Conservation (phyloP, 2,113 vertebrate genomes). For the Tachuris rubrigastra region DNA sequence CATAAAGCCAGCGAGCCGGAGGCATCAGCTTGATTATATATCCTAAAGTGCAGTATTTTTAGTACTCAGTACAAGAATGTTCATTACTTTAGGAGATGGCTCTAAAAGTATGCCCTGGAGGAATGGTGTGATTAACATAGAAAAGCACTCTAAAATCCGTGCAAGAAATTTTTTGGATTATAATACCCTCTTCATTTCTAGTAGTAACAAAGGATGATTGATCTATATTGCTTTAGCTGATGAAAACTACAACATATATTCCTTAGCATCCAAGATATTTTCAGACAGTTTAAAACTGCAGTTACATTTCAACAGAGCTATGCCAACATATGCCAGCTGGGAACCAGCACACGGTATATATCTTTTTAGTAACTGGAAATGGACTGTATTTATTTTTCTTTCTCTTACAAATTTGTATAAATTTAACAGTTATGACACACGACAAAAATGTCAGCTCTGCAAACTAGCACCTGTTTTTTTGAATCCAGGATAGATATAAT, state of each 20-base stretch:
- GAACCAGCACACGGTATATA: neutral
- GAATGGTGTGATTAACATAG: conserved; percentile 21
- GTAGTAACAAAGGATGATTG: conserved; percentile 37
- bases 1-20: neutral
- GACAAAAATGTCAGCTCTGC: neutral
- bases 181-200: conserved; percentile 17
- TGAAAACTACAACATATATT: neutral
- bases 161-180: conserved; percentile 26
- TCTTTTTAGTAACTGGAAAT: conserved; percentile 16
- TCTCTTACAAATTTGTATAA: neutral
- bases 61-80: neutral
- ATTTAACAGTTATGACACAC: neutral
- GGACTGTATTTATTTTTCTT: neutral
- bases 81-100: conserved; percentile 30
- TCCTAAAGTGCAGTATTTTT: conserved; percentile 1
- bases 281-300: conserved; percentile 21
- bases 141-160: conserved; percentile 23
- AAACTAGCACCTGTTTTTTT: neutral
- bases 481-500: neutral
- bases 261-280: conserved; percentile 15
- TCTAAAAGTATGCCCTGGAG: conserved; percentile 21
- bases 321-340: conserved; percentile 24
- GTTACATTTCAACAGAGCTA: conserved; percentile 7
- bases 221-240: conserved; percentile 31
- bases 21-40: neutral